Base-by-base conservation (phyloP, 2,113 vertebrate species). In the Phycodurus eques region DNA sequence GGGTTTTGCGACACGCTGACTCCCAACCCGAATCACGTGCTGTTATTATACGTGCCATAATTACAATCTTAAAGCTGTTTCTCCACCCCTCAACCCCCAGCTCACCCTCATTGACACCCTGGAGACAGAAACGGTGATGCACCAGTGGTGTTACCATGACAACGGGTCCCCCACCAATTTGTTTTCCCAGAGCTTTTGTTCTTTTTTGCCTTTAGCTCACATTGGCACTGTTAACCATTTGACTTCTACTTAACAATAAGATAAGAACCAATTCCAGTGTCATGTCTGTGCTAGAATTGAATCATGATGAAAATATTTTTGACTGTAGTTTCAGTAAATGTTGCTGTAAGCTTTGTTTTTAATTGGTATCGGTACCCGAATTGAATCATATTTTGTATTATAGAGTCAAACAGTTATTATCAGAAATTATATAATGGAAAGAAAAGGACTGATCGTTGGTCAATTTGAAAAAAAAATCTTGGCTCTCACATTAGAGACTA, bases 11-110 rank as follows among this genome's bases (percentile, higher is more conserved):
- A 61, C 39, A 57, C 63, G 70, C 65, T 11, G 35, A 71, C 39
- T 74, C 81, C 73, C 79, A 70, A 72, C 56, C 72, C 67, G 46
- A 78, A 79, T 80, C 70, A 46, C 80, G 84, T 74, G 75, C 84
- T 85, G 78, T 88, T 86, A 85, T 86, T 88, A 85, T 76, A 56
- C 1, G 46, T 67, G 67, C 81, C 80, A 71, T 89, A 88, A 90
- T 89, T 88, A 88, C 78, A 72, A 83, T 72, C 76, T 71, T 80
- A 82, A 80, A 73, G 76, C 49, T 68, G 27, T 74, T 71, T 76
- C 69, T 68, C n/a, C 73, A 47, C 8, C 62, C 67, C 71, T 53
- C 31, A 17, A 3, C 44, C 31, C 11, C 17, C 31, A 20, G 49
- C 74, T 68, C 49, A 56, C 70, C 46, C 72, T 57, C 57, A 47